phyloP scores from a whole-genome alignment of 2,797 vertebrate genomes.

The Brachyrhaphis roseni region DNA sequence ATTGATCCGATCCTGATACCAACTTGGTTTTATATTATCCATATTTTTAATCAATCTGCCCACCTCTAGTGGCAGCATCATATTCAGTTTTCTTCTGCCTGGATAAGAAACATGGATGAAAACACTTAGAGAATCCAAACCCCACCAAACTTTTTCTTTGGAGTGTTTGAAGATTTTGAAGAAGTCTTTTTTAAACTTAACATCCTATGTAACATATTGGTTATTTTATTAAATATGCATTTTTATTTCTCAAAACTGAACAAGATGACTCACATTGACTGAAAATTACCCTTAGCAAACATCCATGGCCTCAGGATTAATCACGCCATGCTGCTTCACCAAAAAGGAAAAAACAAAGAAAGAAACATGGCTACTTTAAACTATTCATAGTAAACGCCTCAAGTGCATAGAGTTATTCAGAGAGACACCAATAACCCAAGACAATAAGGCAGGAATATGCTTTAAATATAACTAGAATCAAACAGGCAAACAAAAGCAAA shows the following conservation, averaged over 20 bases:
- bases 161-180: neutral
- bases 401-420: neutral
- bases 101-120: no score
- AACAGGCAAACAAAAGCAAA: conserved; percentile 30
- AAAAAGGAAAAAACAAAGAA: neutral
- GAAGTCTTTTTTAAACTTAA: neutral
- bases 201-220: neutral
- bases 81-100: no score
- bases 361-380: neutral
- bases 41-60: no score
- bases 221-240: neutral
- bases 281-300: neutral
- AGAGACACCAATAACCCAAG: neutral
- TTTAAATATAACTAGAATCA: neutral
- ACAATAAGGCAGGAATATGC: neutral
- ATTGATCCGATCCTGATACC: no score
- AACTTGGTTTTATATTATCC: no score
- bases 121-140: no score
- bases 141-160: no score
- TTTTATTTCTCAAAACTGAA: neutral
- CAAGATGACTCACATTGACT: neutral
- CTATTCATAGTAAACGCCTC: neutral
- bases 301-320: neutral
- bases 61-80: no score
- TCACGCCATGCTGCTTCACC: neutral